These are phyloP conservation scores for Gisinianus flammeolus DNA, from an alignment of 2,888 invertebrate species.

Conservation along the genomic window DNA sequence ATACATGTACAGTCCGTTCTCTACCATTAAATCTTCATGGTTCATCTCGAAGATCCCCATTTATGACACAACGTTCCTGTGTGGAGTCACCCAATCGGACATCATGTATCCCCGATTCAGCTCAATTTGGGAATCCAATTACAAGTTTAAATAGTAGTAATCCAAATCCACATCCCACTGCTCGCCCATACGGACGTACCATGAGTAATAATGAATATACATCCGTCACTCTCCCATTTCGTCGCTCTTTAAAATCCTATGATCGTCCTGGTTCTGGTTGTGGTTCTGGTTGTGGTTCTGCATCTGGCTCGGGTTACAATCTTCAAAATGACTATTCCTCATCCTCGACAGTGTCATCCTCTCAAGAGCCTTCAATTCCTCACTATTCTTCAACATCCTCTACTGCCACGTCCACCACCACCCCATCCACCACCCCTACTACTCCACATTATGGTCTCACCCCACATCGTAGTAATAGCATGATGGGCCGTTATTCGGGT, in stretches of 20 bases:
- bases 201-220: slow-evolving; percentile 51
- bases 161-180: slow-evolving; percentile 18
- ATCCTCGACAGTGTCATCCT: background rate
- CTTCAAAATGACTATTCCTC: slow-evolving; percentile 30
- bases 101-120: background rate
- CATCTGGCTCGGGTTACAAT: too few species aligned
- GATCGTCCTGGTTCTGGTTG: slow-evolving; percentile 43
- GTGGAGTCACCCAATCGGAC: slow-evolving; percentile 25
- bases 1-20: slow-evolving; percentile 50
- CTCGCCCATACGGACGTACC: slow-evolving; percentile 47
- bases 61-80: slow-evolving; percentile 44
- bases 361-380: background rate
- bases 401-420: background rate
- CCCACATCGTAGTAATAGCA: slow-evolving; percentile 33
- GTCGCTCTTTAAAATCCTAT: slow-evolving; percentile 51
- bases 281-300: too few species aligned
- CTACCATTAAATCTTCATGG: slow-evolving; percentile 41
- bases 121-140: background rate
- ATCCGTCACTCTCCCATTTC: slow-evolving; percentile 46
- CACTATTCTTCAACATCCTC: background rate
- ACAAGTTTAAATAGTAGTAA: background rate
- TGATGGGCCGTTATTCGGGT: slow-evolving; percentile 12
- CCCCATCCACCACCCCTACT: background rate
- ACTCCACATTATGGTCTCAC: background rate
- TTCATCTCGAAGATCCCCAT: slow-evolving; percentile 41